Percentiles rank a stretch among this genome's conserved stretches.
phyloP scores from a whole-genome alignment of 2,797 vertebrate species.

The Melanitta fusca region DNA sequence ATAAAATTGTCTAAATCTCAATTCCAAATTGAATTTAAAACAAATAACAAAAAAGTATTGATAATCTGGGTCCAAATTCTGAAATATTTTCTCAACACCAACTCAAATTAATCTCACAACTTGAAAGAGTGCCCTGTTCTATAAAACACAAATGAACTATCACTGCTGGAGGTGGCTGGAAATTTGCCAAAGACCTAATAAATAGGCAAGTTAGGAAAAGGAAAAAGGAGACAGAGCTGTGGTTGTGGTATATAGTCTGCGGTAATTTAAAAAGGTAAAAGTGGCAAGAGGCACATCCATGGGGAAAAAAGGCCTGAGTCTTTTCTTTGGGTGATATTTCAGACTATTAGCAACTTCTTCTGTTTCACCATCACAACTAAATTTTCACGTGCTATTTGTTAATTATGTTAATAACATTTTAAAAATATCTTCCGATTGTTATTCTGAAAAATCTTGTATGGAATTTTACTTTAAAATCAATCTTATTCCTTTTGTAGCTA shows the following conservation, averaged over 20 bases:
- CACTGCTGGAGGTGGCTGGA: not conserved
- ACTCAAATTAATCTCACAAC: not conserved
- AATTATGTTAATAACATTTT: not conserved
- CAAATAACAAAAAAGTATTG: not conserved
- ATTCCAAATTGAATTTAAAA: not conserved
- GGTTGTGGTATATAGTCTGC: not conserved
- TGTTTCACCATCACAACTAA: not conserved
- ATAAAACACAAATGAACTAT: not conserved
- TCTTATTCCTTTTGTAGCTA: not conserved
- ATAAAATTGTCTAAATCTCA: not conserved
- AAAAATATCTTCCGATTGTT: not conserved
- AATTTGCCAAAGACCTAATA: not conserved
- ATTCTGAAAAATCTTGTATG: not conserved
- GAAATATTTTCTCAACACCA: not conserved
- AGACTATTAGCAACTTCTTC: not conserved
- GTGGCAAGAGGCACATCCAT: not conserved
- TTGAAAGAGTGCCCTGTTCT: not conserved
- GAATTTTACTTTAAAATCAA: not conserved
- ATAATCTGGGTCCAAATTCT: not conserved
- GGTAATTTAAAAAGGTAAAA: not conserved
- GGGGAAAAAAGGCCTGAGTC: accelerated
- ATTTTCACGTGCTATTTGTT: not conserved
- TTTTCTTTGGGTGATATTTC: not conserved
- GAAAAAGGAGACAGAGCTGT: not conserved
- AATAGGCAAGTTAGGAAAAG: not conserved